These are phyloP conservation scores for Drosophila kokeensis DNA, from an alignment of 2,888 invertebrate genomes.

Conservation along the genomic window DNA sequence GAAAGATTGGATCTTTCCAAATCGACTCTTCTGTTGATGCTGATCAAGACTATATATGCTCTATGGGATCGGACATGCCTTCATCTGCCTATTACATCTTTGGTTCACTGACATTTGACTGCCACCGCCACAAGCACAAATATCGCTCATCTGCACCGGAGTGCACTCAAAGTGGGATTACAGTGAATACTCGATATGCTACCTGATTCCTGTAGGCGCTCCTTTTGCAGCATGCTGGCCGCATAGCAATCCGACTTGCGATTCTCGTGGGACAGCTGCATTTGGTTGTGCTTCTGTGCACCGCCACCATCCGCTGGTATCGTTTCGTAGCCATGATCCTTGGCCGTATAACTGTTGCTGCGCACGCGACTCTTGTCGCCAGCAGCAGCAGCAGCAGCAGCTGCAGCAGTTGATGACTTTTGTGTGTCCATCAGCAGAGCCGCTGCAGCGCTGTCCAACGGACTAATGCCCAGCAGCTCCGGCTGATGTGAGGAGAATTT, in stretches of 20 bases:
- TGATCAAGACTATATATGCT: not conserved
- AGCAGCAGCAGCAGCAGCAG: constrained; percentile 70
- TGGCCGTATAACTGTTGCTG: constrained; percentile 85
- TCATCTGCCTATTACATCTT: not conserved
- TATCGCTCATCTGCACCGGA: constrained; percentile 9
- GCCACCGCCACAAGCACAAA: not conserved
- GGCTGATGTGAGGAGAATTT: constrained; percentile 81
- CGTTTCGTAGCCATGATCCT: constrained; percentile 89
- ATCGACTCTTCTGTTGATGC: not conserved
- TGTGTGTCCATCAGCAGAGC: constrained; percentile 72
- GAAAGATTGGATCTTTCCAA: not conserved
- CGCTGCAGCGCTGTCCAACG: constrained; percentile 77
- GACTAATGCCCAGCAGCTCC: constrained; percentile 72
- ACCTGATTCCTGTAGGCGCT: constrained; percentile 82
- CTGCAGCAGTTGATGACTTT: constrained; percentile 10
- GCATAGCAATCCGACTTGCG: constrained; percentile 85
- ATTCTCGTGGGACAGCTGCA: constrained; percentile 74
- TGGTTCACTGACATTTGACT: not conserved
- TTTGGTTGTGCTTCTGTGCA: constrained; percentile 35
- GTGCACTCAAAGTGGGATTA: not conserved
- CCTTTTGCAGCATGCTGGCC: constrained; percentile 82
- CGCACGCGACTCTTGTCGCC: constrained; percentile 85
- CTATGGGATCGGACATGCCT: not conserved
- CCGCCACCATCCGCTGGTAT: constrained; percentile 82
- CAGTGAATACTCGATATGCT: constrained; percentile 8